phyloP scores from a whole-genome alignment of 2,797 vertebrate species.

The Scleropages formosus region DNA sequence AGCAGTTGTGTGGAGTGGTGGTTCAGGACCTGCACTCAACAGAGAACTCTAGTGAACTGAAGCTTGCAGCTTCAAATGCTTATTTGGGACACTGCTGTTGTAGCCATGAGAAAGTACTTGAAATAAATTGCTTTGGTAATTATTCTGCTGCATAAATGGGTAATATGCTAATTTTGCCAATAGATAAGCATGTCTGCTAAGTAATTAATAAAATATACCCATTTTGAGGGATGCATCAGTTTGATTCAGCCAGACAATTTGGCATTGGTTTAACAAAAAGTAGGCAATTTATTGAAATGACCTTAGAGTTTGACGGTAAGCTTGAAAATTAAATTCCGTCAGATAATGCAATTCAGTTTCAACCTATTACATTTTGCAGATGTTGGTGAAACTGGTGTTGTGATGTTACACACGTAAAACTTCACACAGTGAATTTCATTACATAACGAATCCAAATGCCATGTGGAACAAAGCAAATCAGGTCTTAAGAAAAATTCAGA shows the following conservation, averaged over 20 bases:
- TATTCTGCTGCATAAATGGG: conserved; percentile 15
- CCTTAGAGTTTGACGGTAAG: neutral
- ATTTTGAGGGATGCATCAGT: conserved; percentile 4
- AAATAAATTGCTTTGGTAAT: conserved; percentile 18
- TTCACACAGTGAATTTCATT: neutral
- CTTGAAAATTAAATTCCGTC: conserved; percentile 7
- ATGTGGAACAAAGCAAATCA: conserved; percentile 49
- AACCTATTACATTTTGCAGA: neutral
- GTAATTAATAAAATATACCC: conserved; percentile 21
- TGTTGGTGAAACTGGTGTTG: neutral
- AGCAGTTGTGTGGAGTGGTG: conserved; percentile 15
- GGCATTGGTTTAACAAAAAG: conserved; percentile 2
- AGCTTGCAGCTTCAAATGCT: conserved; percentile 9
- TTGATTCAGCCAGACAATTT: neutral
- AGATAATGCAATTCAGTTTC: neutral
- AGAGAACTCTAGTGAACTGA: neutral
- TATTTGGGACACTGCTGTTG: neutral
- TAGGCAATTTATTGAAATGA: conserved; percentile 19
- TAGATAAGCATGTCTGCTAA: conserved; percentile 4
- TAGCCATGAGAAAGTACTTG: conserved; percentile 13
- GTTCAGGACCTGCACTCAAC: conserved; percentile 13
- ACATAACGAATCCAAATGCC: conserved; percentile 25
- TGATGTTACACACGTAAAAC: neutral
- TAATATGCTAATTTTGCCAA: conserved; percentile 21
- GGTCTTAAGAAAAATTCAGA: neutral